Percentiles rank a stretch among this genome's conserved stretches.
These are phyloP conservation scores for Trypoxylus dichotomus DNA, from an alignment of 1,140 invertebrate genomes.

Conservation along the genomic window DNA sequence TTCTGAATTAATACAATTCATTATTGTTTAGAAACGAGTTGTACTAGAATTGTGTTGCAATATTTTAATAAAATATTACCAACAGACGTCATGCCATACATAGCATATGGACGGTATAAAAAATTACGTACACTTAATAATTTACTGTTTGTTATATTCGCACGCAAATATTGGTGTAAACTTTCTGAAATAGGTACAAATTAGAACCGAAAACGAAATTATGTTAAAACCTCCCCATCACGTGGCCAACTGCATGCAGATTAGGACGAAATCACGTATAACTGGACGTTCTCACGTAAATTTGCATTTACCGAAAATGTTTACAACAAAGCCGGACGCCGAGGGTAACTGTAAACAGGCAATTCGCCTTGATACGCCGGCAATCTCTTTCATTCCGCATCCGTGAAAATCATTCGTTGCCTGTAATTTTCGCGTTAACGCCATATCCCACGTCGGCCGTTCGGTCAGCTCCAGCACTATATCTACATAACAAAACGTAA, in stretches of 20 bases:
- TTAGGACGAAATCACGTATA: neutral
- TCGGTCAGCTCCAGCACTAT: neutral
- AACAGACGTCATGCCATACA: too few relatives aligned
- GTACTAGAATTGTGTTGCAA: too few relatives aligned
- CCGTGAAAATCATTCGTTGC: neutral
- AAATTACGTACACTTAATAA: too few relatives aligned
- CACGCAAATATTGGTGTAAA: too few relatives aligned
- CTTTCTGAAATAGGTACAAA: neutral
- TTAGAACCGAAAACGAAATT: neutral
- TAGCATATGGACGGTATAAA: too few relatives aligned
- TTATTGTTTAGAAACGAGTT: too few relatives aligned
- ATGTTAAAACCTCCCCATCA: neutral
- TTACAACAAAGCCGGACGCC: neutral
- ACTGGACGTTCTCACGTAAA: conserved; percentile 11
- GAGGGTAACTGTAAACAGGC: neutral
- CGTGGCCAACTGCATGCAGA: neutral
- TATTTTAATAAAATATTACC: too few relatives aligned
- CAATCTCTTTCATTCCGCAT: neutral
- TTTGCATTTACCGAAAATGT: conserved; percentile 6
- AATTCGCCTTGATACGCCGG: neutral
- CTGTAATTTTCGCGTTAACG: neutral
- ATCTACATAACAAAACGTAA: neutral
- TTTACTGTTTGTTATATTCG: too few relatives aligned
- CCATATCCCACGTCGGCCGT: neutral
- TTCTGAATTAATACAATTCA: too few relatives aligned